Conservation (phyloP, 2,888 invertebrate genomes). For the Suillia variegata region DNA sequence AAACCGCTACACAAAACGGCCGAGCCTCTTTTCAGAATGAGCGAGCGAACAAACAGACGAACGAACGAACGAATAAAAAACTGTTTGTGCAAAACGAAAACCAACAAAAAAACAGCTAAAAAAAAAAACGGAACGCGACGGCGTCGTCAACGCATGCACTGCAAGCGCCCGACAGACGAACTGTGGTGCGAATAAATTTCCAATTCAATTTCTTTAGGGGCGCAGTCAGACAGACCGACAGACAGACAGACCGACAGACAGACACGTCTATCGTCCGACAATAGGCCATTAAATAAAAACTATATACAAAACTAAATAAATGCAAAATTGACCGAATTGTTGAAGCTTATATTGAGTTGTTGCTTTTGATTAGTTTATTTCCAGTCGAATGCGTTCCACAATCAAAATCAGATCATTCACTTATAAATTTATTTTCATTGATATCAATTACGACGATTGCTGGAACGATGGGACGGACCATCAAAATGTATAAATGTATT, state of each 20-base stretch:
- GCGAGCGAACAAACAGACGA: background rate
- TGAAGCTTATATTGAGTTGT: background rate
- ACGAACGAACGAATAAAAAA: too few species aligned
- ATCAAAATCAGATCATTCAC: slow-evolving; percentile 1
- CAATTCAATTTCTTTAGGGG: too few species aligned
- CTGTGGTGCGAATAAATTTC: too few species aligned
- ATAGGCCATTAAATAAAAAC: too few species aligned
- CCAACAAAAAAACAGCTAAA: background rate
- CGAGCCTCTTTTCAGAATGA: background rate
- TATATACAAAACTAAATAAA: background rate
- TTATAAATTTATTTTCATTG: background rate
- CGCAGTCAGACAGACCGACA: too few species aligned
- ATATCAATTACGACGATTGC: background rate
- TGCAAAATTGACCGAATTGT: background rate
- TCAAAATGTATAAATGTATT: background rate
- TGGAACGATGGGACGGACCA: background rate
- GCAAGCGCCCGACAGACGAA: background rate
- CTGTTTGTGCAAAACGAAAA: too few species aligned
- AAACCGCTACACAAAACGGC: background rate
- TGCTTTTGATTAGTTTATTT: background rate
- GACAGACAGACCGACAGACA: too few species aligned
- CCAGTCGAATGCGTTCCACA: background rate
- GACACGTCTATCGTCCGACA: background rate
- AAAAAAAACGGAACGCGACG: background rate
- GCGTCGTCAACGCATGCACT: background rate